These are phyloP conservation scores for Tenthredo livida DNA, from an alignment of 2,888 invertebrate genomes.

Conservation along the genomic window DNA sequence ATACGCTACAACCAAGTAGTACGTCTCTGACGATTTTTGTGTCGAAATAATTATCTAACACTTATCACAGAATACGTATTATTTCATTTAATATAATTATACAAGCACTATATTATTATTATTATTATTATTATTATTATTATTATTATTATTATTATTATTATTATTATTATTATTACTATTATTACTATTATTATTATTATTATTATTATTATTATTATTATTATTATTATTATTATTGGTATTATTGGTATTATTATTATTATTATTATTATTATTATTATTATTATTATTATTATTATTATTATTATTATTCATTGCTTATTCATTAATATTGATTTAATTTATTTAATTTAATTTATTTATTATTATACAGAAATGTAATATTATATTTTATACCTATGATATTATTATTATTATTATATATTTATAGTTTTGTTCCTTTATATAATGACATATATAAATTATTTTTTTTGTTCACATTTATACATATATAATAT, in stretches of 20 bases:
- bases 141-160: no score
- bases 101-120: constrained; percentile 64
- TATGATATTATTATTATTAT: constrained; percentile 38
- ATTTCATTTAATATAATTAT: constrained; percentile 65
- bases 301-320: constrained; percentile 55
- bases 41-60: constrained; percentile 72
- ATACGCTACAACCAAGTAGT: constrained; percentile 66
- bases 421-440: constrained; percentile 24
- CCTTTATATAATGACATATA: constrained; percentile 2
- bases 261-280: constrained; percentile 58
- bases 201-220: constrained; percentile 44
- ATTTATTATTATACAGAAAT: constrained; percentile 61
- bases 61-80: constrained; percentile 76
- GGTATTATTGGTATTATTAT: constrained; percentile 52
- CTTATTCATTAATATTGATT: constrained; percentile 63
- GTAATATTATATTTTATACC: constrained; percentile 23
- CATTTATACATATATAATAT: no score
- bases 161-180: no score
- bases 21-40: constrained; percentile 68
- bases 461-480: not conserved
- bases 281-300: constrained; percentile 47
- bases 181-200: constrained; percentile 51
- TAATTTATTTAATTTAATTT: constrained; percentile 2
- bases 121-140: constrained; percentile 49
- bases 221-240: constrained; percentile 57